Evolutionary conservation across 2,113 vertebrate genomes (phyloP).

Genomic region (Cervus canadensis): DNA sequence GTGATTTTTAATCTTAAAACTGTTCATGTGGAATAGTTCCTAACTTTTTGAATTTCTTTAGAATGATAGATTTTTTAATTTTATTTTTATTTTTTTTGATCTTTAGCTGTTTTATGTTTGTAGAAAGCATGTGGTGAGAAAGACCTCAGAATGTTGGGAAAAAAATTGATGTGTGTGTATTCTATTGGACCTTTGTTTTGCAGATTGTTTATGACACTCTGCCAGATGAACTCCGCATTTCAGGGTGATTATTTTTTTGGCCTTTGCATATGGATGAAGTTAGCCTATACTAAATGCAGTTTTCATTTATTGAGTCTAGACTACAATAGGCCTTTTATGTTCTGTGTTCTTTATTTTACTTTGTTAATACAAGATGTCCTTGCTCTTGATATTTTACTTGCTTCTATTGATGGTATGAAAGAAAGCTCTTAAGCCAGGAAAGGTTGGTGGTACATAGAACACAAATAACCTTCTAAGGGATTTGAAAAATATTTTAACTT

Average conservation of each 20-base stretch:
- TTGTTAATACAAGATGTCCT: background rate
- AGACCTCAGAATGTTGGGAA: background rate
- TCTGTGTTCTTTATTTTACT: slow-evolving; percentile 31
- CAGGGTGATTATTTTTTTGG: background rate
- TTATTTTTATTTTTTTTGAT: background rate
- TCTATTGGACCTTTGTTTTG: background rate
- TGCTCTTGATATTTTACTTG: slow-evolving; percentile 57
- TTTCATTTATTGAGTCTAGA: background rate
- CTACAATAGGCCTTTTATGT: background rate
- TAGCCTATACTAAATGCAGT: background rate
- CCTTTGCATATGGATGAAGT: background rate
- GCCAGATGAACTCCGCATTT: background rate
- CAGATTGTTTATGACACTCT: background rate
- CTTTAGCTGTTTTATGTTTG: background rate
- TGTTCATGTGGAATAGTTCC: background rate
- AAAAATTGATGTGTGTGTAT: background rate
- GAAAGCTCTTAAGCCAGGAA: slow-evolving; percentile 76
- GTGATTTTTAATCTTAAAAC: background rate
- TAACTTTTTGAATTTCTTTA: background rate
- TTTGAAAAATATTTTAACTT: slow-evolving; percentile 85
- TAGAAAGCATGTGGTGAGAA: background rate
- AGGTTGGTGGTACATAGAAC: slow-evolving; percentile 81
- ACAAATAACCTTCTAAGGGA: slow-evolving; percentile 84
- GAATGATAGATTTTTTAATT: background rate
- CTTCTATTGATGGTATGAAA: slow-evolving; percentile 76